Percentiles rank a stretch among this genome's conserved stretches.
Conservation (phyloP, 2,888 invertebrate genomes). For the Helleia helle region DNA sequence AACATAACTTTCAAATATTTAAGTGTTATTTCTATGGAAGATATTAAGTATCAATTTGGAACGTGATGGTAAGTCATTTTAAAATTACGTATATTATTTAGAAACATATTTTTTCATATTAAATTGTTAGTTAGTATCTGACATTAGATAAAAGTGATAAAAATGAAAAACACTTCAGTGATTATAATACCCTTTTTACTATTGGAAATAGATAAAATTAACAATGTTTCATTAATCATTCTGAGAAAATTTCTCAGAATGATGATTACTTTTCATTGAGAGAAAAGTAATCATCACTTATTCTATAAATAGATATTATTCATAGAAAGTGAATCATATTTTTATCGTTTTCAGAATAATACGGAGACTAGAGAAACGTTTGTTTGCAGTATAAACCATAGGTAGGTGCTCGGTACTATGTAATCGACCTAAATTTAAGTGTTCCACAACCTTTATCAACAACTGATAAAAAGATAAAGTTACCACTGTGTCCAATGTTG, state of each 20-base stretch:
- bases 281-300: too few species aligned
- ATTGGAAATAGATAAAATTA: not conserved
- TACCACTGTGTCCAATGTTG: constrained; percentile 34
- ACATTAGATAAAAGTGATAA: too few species aligned
- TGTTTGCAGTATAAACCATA: constrained; percentile 23
- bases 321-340: not conserved
- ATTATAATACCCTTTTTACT: too few species aligned
- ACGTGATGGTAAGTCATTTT: not conserved
- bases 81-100: too few species aligned
- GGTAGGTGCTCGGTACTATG: constrained; percentile 29
- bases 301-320: not conserved
- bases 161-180: too few species aligned
- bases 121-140: too few species aligned
- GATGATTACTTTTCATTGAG: too few species aligned
- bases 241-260: not conserved
- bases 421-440: constrained; percentile 57
- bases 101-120: too few species aligned
- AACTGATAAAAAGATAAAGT: constrained; percentile 65
- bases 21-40: too few species aligned
- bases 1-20: too few species aligned
- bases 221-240: not conserved
- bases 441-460: constrained; percentile 54
- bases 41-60: too few species aligned
- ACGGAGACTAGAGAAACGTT: constrained; percentile 2
- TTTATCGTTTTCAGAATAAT: constrained; percentile 8